Evolutionary conservation across 2,888 invertebrate genomes (phyloP), one percentile per base, ranked within the genome.

Genomic region (Glyphotaelius pellucidus): DNA sequence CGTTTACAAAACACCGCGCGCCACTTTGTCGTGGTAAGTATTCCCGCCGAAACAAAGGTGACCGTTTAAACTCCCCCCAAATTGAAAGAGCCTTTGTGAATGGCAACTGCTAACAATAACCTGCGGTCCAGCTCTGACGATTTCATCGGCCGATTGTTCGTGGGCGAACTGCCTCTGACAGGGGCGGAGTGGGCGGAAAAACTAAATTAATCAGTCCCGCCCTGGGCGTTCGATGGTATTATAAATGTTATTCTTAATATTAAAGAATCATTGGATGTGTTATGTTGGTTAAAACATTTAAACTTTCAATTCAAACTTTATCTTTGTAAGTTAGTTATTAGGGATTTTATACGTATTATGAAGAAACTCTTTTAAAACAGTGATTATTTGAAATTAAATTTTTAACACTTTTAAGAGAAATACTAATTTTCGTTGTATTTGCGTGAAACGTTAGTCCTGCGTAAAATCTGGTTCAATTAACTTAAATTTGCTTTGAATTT

Each of bases 191-290:
- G 67, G 88, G 67, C 88, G 67, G 88, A 32, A 88, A 85, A 88
- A 88, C 88, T 52, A 88, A 88, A 88, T 88, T 88, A 88, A 88
- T 88, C 88, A 67, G 88, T 30, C 31, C 67, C 67, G 88, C 88
- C 67, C 88, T 11, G 32, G 88, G 67, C 35, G 83, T 32, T 83
- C 83, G 83, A 32, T 32, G 83, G 83, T 35, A n/a, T 35, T 86
- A 83, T 83, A 67, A 67, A 86, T 47, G 86, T 86, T 35, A 86
- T 86, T 85, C 47, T 30, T 9, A 47, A 25, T 9, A 67, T 67
- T 25, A n/a, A 67, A 67, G 67, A 67, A 67, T n/a, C n/a, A n/a
- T n/a, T 67, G 67, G 67, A 25, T n/a, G n/a, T 67, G 67, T 67
- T n/a, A 67, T n/a, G 5, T 25, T n/a, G 7, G 25, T 67, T 67